Percentiles rank a stretch among this genome's conserved stretches.
These are phyloP conservation scores for Onchidella celtica DNA, from an alignment of 2,888 invertebrate genomes.

Conservation along the genomic window DNA sequence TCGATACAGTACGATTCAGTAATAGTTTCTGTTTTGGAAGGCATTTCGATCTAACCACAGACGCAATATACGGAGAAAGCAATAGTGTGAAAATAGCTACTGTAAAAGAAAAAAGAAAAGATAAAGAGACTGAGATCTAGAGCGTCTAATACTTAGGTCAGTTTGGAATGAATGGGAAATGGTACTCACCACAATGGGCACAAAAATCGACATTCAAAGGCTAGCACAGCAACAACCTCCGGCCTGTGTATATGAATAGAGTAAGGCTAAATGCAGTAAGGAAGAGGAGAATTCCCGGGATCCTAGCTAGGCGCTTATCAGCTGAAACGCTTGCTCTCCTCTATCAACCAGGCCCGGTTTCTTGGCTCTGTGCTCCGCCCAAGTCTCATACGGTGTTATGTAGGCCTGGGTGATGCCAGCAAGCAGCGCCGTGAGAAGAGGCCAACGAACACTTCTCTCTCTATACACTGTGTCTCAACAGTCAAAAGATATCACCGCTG, in stretches of 20 bases:
- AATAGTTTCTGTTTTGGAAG: too few relatives aligned
- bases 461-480: too few relatives aligned
- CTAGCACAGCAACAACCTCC: background rate
- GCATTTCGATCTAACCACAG: too few relatives aligned
- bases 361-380: constrained; percentile 4
- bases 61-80: too few relatives aligned
- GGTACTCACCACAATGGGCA: constrained; percentile 39
- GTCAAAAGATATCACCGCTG: background rate
- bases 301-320: constrained; percentile 23
- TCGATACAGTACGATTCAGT: too few relatives aligned
- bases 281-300: background rate
- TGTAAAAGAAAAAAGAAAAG: too few relatives aligned
- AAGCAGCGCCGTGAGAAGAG: too few relatives aligned
- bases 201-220: constrained; percentile 39
- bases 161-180: too few relatives aligned
- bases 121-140: too few relatives aligned
- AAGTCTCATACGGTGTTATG: background rate
- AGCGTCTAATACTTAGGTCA: too few relatives aligned
- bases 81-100: too few relatives aligned
- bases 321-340: background rate
- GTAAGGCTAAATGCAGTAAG: background rate
- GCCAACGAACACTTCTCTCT: too few relatives aligned
- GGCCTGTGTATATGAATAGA: constrained; percentile 17
- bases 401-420: background rate
- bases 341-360: constrained; percentile 23